phyloP scores from a whole-genome alignment of 2,888 invertebrate species.

The Diaprepes abbreviatus region DNA sequence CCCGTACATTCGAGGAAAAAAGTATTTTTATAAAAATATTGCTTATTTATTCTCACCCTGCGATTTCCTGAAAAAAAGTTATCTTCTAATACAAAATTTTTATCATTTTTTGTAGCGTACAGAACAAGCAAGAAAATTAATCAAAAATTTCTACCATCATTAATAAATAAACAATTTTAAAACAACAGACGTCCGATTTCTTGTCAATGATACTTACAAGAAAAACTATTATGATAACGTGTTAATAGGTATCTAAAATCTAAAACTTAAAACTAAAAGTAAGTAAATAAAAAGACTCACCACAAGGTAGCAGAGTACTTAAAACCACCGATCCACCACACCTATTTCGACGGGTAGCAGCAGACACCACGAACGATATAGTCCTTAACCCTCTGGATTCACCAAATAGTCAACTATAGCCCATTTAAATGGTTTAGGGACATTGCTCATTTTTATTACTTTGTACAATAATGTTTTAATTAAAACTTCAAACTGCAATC shows the following conservation, averaged over 20 bases:
- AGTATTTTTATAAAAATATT: no score
- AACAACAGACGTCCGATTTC: no score
- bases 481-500: no score
- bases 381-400: conserved; percentile 62
- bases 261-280: conserved; percentile 34
- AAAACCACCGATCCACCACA: conserved; percentile 60
- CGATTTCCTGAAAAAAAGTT: no score
- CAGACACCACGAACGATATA: conserved; percentile 65
- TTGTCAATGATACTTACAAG: conserved; percentile 35
- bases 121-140: no score
- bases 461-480: no score
- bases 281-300: conserved; percentile 65
- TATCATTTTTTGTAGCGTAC: no score
- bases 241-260: conserved; percentile 29
- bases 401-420: conserved; percentile 64
- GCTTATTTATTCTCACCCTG: no score
- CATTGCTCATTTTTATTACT: conserved; percentile 59
- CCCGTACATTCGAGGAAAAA: no score
- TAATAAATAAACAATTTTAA: no score
- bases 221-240: conserved; percentile 1
- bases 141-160: no score
- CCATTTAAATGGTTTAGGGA: conserved; percentile 49
- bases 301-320: conserved; percentile 67
- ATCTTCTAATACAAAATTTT: no score
- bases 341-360: conserved; percentile 56